phyloP scores from a whole-genome alignment of 1,140 invertebrate species.

The Ceratina japonica region DNA sequence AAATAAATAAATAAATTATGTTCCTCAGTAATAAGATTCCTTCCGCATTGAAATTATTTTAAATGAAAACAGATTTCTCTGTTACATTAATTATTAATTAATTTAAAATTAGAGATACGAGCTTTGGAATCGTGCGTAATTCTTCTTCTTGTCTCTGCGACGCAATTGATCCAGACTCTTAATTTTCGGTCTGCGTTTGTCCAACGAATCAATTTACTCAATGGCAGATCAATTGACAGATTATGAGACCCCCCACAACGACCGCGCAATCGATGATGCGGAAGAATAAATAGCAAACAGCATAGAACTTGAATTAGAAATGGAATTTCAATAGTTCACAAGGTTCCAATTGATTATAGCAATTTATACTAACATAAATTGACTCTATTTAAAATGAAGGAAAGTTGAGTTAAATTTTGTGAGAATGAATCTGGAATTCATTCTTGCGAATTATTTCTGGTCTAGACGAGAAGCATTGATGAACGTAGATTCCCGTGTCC shows the following conservation, averaged over 20 bases:
- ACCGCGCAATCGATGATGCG: slow-evolving; percentile 1
- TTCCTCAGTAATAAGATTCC: no score
- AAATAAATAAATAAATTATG: no score
- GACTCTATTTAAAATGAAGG: no score
- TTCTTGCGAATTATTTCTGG: no score
- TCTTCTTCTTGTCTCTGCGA: background rate
- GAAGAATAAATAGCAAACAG: background rate
- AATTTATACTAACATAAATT: no score
- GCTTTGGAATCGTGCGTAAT: background rate
- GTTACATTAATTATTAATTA: background rate
- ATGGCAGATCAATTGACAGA: slow-evolving; percentile 34
- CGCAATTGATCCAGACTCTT: background rate
- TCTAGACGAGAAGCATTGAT: background rate
- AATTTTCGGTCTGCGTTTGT: slow-evolving; percentile 17
- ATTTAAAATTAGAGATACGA: background rate
- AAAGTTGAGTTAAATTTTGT: no score
- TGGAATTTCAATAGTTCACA: no score
- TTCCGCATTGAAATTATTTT: no score
- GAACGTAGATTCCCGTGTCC: background rate
- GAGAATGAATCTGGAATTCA: no score
- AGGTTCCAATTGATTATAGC: background rate
- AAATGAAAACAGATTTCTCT: background rate
- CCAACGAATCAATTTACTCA: slow-evolving; percentile 27
- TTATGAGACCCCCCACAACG: slow-evolving; percentile 6
- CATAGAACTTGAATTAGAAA: background rate